Base-by-base conservation (phyloP, 1,140 invertebrate genomes). In the Drosophila suzukii region DNA sequence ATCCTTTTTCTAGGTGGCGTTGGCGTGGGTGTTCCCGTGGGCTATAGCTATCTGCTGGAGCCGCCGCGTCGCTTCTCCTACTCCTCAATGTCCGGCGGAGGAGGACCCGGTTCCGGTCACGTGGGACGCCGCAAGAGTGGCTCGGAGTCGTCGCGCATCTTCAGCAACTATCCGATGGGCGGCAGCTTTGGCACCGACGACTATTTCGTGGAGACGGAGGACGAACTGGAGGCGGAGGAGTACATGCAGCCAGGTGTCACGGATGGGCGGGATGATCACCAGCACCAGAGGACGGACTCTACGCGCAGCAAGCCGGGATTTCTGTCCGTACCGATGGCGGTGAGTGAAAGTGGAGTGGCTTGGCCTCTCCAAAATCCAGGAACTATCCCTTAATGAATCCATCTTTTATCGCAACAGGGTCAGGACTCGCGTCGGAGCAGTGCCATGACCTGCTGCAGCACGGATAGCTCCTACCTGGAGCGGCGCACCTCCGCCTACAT, bases 381-480 rank as follows among this genome's bases (percentile, higher is more conserved):
- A 17, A 7, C 12, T 17, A 8, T 32, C 2, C 11, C 6, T 17
- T 1, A 36, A 50, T 11, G n/a, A 38, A 1, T 17, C 8, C 12
- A 12, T 30, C 3, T 36, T 11, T 17, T 27, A 6, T 12, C 11
- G 1, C 17, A 8, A 8, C 55, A 88, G 83, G 89, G 89, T 24
- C 79, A 93, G 30, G 93, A 95, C 38, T 94, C 94, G 39, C 93
- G 96, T 15, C 94, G 96, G 12, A 94, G 95, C 59, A 97, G 96
- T 86, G 96, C 96, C 49, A 95, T 96, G 66, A 97, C 96, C 12
- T 96, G 96, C 88, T 97, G 96, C 75, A 96, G 96, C 83, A 96
- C 96, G 13, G 96, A 95, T 53, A 96, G 96, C 90, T 96, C 96
- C 44, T 97, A 97, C 83, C 93, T 97, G 75, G 96, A 97, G 84